Percentiles rank a stretch among this genome's conserved stretches.
These are phyloP conservation scores for Neria commutata DNA, from an alignment of 2,888 invertebrate genomes.

Conservation along the genomic window DNA sequence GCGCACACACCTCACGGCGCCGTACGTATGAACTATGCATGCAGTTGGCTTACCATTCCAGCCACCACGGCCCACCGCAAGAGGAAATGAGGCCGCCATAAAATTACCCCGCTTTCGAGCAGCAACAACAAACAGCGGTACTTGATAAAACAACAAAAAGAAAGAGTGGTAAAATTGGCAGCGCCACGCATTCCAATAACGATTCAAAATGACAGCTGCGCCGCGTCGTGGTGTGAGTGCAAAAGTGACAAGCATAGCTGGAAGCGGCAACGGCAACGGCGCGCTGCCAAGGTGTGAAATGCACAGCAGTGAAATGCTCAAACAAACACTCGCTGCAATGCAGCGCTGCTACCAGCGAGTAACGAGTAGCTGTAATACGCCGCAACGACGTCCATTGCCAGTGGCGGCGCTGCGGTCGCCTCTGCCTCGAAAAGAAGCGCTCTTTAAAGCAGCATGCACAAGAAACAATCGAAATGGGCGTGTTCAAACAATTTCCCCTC, in stretches of 20 bases:
- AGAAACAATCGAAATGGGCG: neutral
- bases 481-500: neutral
- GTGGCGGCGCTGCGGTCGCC: conserved; percentile 34
- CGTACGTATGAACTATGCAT: neutral
- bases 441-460: conserved; percentile 2
- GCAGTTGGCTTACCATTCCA: neutral
- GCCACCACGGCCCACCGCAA: neutral
- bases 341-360: conserved; percentile 15
- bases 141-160: neutral
- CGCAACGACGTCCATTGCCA: conserved; percentile 14
- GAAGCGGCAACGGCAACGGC: neutral
- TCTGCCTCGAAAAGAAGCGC: neutral
- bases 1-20: neutral
- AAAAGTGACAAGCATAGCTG: conserved; percentile 28
- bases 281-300: conserved; percentile 4
- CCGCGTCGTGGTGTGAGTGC: conserved; percentile 2
- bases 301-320: too few relatives aligned
- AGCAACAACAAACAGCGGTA: neutral
- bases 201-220: neutral
- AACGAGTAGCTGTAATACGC: conserved; percentile 31
- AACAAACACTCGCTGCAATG: too few relatives aligned
- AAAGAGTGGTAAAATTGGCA: too few relatives aligned
- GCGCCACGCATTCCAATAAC: neutral
- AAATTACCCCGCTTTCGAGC: neutral
- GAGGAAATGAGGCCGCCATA: neutral